A percentile compares a stretch with the other conserved stretches of the same genome.
These are phyloP conservation scores for Cryptoleucopteryx plumbea DNA, from an alignment of 2,113 vertebrate species.

Conservation along the genomic window DNA sequence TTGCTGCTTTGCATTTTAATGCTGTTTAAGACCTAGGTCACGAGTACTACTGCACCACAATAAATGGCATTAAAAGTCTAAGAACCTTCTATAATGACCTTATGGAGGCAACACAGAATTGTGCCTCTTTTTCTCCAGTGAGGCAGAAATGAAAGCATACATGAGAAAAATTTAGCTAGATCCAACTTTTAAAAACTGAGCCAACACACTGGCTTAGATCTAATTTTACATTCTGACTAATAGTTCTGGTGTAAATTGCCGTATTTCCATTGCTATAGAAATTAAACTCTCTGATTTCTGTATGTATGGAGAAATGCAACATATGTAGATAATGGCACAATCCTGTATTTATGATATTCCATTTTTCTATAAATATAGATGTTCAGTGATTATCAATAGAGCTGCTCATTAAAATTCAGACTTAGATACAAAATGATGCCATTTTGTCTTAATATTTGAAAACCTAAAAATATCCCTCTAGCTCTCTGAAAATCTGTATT, in stretches of 20 bases:
- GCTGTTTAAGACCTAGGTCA: neutral
- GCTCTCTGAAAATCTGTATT: slow-evolving; percentile 41
- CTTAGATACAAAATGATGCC: slow-evolving; percentile 55
- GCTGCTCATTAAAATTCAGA: slow-evolving; percentile 65
- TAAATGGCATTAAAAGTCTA: neutral
- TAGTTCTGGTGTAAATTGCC: slow-evolving; percentile 43
- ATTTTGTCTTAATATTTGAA: slow-evolving; percentile 51
- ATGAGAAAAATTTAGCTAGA: neutral
- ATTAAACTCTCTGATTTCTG: slow-evolving; percentile 7
- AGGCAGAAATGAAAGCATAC: neutral
- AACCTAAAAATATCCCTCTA: slow-evolving; percentile 56
- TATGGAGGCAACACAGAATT: neutral
- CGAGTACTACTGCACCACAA: neutral
- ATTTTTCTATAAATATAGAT: slow-evolving; percentile 63
- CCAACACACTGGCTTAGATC: neutral
- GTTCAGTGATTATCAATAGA: slow-evolving; percentile 60
- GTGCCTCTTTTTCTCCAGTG: neutral
- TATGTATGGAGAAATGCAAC: neutral
- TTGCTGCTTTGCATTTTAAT: neutral
- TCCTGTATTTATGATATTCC: slow-evolving; percentile 54
- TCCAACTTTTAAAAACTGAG: neutral
- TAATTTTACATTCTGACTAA: slow-evolving; percentile 58
- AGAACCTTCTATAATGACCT: neutral
- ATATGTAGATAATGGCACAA: slow-evolving; percentile 53
- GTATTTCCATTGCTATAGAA: slow-evolving; percentile 24